Conservation (phyloP, 2,888 invertebrate genomes). For the Drosophila cyrtoloma region DNA sequence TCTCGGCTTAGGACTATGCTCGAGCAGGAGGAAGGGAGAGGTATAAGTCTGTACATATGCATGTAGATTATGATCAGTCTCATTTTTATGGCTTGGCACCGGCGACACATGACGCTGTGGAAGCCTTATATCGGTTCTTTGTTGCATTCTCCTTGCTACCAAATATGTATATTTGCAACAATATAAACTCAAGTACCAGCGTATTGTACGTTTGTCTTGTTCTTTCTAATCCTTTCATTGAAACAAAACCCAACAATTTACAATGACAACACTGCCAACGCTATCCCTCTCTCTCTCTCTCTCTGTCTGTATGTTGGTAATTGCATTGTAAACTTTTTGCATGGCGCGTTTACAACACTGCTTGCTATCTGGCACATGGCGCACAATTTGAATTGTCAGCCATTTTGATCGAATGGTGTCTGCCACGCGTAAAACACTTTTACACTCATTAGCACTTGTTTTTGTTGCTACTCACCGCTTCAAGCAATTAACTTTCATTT, state of each 20-base stretch:
- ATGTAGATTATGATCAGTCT: slow-evolving; percentile 25
- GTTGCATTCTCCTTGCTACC: slow-evolving; percentile 60
- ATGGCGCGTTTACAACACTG: slow-evolving; percentile 13
- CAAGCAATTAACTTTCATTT: slow-evolving; percentile 71
- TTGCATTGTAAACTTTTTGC: not conserved
- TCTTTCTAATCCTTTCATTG: slow-evolving; percentile 52
- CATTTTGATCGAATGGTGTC: slow-evolving; percentile 16
- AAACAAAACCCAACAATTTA: not conserved
- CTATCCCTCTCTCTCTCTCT: not conserved
- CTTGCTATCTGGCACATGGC: slow-evolving; percentile 14
- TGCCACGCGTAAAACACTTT: slow-evolving; percentile 58
- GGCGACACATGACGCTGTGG: slow-evolving; percentile 56
- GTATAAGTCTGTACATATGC: not conserved
- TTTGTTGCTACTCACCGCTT: slow-evolving; percentile 23
- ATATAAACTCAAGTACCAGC: slow-evolving; percentile 79
- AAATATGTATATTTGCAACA: slow-evolving; percentile 79
- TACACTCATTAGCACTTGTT: slow-evolving; percentile 73
- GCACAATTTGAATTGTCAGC: slow-evolving; percentile 24
- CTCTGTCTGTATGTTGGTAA: not conserved
- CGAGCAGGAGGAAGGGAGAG: slow-evolving; percentile 2
- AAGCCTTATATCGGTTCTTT: slow-evolving; percentile 47
- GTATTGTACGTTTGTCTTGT: slow-evolving; percentile 62
- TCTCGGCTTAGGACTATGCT: slow-evolving; percentile 56
- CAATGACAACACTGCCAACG: slow-evolving; percentile 1
- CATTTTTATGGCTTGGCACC: slow-evolving; percentile 74